Base-by-base conservation (phyloP, 1,140 invertebrate genomes). In the Trichoplusia ni region DNA sequence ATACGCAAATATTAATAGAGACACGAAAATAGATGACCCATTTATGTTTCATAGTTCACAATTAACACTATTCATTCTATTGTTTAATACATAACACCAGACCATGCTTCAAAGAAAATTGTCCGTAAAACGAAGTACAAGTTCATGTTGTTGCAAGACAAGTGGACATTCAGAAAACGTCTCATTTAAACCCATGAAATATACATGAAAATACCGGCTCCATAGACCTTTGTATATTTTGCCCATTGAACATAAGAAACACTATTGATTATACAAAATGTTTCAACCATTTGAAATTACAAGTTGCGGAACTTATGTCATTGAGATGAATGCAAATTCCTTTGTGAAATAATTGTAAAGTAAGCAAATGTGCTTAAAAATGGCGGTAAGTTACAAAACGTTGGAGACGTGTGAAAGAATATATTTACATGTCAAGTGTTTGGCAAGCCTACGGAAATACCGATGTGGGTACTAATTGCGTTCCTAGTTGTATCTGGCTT, bases 321-420 rank as follows among this genome's bases (percentile, higher is more conserved):
- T 18, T 14, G 31, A 31, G 9, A 16, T 31, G 8, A 7, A 49
- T 31, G 46, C 14, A 31, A 49, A 49, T 33, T 19, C 16, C n/a
- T 33, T 51, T 51, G 46, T 51, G 5, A 11, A 33, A 11, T 51
- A 33, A 51, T 33, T 51, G 8, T 31, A 29, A 33, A 33, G 29
- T 51, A 51, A 51, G 46, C 27, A 33, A n/a, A 51, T 33, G 46
- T 19, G 9, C 16, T 14, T 33, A 35, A 51, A 40, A 47, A 51
- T 5, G 16, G n/a, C 47, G 18, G 47, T 1, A 19, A 33, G 29
- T 13, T 35, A 19, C 14, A 18, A 49, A 49, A 31, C 14, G 14
- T 16, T 2, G 27, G 16, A 21, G 19, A 51, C 47, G 47, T 35
- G 47, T 35, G 4, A 35, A 51, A 51, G 29, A 51, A 51, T 51